A percentile compares a stretch with the other conserved stretches of the same genome.
Conservation (phyloP, 2,113 vertebrate genomes). For the Rhabdomys dilectus region DNA sequence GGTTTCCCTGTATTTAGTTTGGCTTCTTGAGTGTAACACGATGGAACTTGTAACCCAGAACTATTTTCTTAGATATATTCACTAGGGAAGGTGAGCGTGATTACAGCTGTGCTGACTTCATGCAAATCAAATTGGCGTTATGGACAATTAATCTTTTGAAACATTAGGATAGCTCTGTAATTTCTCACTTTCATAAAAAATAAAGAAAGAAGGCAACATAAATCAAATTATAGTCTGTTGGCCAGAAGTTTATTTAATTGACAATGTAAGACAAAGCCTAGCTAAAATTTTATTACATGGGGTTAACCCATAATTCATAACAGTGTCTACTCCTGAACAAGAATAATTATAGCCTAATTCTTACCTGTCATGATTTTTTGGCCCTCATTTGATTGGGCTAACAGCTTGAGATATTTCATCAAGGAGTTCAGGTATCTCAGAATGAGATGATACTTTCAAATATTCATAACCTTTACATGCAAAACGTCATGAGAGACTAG, state of each 20-base stretch:
- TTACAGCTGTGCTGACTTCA: constrained; percentile 75
- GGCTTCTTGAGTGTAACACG: constrained; percentile 68
- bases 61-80: constrained; percentile 75
- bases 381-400: neutral
- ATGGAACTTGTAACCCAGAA: constrained; percentile 74
- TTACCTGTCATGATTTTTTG: neutral
- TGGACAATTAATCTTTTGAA: constrained; percentile 80
- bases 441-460: neutral
- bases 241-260: constrained; percentile 65
- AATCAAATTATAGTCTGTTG: constrained; percentile 64
- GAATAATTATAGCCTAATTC: constrained; percentile 26
- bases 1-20: constrained; percentile 74
- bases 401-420: neutral
- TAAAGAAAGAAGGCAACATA: constrained; percentile 54
- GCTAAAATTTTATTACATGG: constrained; percentile 61
- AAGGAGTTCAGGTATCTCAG: neutral
- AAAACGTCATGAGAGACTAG: neutral
- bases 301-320: constrained; percentile 55
- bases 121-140: constrained; percentile 78
- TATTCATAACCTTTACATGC: neutral
- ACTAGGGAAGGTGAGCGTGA: constrained; percentile 68
- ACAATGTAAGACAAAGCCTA: constrained; percentile 41
- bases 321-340: neutral
- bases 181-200: constrained; percentile 77
- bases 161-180: constrained; percentile 72